Evolutionary conservation across 2,113 vertebrate species (phyloP), one percentile per base, ranked within the genome.

Genomic region (Pampusana beccarii): DNA sequence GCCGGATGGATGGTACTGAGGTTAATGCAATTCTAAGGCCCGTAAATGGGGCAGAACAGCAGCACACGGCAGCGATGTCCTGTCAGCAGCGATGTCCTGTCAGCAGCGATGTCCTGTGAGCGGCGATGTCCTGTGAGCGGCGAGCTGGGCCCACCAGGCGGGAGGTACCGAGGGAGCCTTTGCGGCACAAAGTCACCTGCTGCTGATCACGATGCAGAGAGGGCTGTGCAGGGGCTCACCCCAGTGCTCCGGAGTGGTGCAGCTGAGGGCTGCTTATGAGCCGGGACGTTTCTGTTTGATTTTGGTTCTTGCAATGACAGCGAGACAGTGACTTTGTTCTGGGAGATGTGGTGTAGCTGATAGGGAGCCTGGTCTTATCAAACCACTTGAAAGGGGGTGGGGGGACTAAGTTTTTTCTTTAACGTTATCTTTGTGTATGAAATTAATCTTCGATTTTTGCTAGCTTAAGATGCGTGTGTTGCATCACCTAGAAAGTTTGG

Each of bases 31-130:
- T 40, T 58, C 38, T 34, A 19, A 75, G 51, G 57, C 33, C 74
- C 61, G 12, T 15, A 18, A 70, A 38, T 4, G 2, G 60, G 77
- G 29, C 62, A 38, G 14, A 38, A n/a, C 33, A 36, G n/a, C 31
- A 60, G 31, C 5, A 13, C 50, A 29, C 28, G 36, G n/a, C 31
- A 56, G 31, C 5, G 16, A 51, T 3, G 21, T 26, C 72, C 62
- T 24, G 5, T 16, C 42, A 6, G 16, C 0, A 1, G 31, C 0
- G 9, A 71, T 3, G 21, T 26, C 72, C 62, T 24, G 5, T 16
- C 42, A 6, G n/a, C 31, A 56, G 31, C 5, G 16, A 51, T 3
- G 21, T 26, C 72, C 62, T 24, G 5, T 16, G 36, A 6, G n/a
- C 31, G 54, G 31, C 5, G 16, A 51, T 3, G 21, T 26, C 72